Evolutionary conservation across 2,113 vertebrate species (phyloP).

Genomic region (Calidris pygmaea): DNA sequence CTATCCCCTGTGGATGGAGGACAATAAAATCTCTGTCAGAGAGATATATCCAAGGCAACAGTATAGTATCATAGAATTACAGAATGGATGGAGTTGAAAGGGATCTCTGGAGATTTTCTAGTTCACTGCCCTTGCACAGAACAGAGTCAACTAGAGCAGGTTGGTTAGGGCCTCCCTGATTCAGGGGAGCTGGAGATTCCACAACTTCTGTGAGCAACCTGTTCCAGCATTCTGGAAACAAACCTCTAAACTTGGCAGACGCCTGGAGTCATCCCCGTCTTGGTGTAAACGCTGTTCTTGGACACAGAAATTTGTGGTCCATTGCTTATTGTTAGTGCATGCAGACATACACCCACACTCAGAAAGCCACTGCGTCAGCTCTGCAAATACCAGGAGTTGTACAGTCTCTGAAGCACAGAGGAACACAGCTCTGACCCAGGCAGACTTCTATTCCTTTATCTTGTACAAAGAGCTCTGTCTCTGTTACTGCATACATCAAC

Average conservation of each 20-base stretch:
- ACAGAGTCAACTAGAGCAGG: neutral
- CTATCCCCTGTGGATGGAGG: neutral
- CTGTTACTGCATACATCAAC: neutral
- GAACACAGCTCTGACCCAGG: neutral
- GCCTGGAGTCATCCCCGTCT: neutral
- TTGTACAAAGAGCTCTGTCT: neutral
- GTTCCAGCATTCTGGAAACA: neutral
- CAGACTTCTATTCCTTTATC: neutral
- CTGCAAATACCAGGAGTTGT: neutral
- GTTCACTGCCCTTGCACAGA: neutral
- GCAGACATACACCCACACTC: neutral
- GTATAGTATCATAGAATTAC: neutral
- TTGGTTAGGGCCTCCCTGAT: neutral
- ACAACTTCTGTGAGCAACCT: neutral
- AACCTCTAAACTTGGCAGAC: neutral
- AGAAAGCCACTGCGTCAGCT: rapidly evolving
- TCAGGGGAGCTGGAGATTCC: neutral
- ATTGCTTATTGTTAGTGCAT: neutral
- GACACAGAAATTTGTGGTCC: too few species aligned
- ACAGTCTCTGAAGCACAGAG: neutral
- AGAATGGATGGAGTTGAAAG: neutral
- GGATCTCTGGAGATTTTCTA: neutral
- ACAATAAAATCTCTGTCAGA: neutral
- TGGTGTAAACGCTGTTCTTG: neutral
- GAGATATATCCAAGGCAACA: neutral